These are phyloP conservation scores for Oreochromis tanganicae DNA, from an alignment of 2,113 vertebrate species.

Conservation along the genomic window DNA sequence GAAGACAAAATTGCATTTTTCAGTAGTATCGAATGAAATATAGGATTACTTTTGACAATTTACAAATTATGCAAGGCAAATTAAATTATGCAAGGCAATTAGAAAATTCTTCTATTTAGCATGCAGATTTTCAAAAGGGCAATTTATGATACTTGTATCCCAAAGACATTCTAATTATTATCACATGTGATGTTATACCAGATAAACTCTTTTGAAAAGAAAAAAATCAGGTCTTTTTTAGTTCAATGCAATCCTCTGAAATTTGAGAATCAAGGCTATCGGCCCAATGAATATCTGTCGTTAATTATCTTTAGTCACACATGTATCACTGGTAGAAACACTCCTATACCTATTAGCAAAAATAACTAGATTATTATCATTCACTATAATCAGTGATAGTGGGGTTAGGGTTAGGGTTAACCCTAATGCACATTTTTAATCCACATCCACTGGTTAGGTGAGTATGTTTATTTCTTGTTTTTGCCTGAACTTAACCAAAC, in stretches of 20 bases:
- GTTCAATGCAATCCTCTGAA: not conserved
- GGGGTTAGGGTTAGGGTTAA: too few relatives aligned
- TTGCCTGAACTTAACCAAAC: not conserved
- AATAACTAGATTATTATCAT: not conserved
- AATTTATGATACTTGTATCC: not conserved
- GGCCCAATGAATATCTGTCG: not conserved
- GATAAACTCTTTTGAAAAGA: not conserved
- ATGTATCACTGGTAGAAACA: accelerated
- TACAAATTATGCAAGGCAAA: not conserved
- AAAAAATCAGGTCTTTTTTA: not conserved
- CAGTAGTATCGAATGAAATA: not conserved
- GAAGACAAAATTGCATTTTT: not conserved
- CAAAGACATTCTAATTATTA: not conserved
- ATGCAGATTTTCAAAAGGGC: not conserved
- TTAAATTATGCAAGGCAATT: not conserved
- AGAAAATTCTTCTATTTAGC: not conserved
- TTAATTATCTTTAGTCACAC: not conserved
- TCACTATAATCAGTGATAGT: not conserved
- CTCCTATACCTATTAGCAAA: not conserved
- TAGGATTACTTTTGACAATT: not conserved
- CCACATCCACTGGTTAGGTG: not conserved
- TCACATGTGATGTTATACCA: not conserved
- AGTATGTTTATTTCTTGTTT: not conserved
- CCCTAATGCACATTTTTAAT: not conserved
- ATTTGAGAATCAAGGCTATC: not conserved